These are phyloP conservation scores for Lepidothrix coronata DNA, from an alignment of 2,113 vertebrate genomes.

Conservation along the genomic window DNA sequence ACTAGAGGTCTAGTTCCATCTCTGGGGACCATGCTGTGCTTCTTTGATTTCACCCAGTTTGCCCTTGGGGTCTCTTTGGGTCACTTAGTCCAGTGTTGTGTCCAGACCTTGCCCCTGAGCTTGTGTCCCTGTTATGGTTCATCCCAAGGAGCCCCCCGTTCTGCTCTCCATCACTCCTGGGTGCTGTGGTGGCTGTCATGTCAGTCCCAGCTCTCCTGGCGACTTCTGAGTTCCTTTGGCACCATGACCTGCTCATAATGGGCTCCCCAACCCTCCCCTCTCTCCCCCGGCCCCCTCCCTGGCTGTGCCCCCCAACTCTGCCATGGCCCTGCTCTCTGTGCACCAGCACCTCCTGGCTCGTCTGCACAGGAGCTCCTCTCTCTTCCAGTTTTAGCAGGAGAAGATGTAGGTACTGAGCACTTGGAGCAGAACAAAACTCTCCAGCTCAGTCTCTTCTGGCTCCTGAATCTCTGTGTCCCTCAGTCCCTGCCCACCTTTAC, in stretches of 20 bases:
- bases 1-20: accelerated
- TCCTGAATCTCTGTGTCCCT: not conserved
- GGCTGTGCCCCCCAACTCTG: not conserved
- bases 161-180: accelerated
- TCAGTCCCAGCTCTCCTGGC: not conserved
- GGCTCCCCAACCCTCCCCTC: not conserved
- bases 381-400: not conserved
- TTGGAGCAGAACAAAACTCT: not conserved
- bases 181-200: accelerated
- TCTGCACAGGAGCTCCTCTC: not conserved
- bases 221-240: accelerated
- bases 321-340: accelerated
- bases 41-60: accelerated
- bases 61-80: not conserved
- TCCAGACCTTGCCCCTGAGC: not conserved
- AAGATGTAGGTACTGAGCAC: not conserved
- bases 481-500: accelerated
- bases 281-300: not conserved
- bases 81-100: not conserved
- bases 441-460: not conserved
- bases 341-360: not conserved
- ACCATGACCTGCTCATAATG: too few species aligned
- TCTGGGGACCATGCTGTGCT: not conserved
- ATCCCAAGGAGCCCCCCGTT: not conserved
- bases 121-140: not conserved